These are phyloP conservation scores for Oxyteleia sp. DNA, from an alignment of 2,888 invertebrate genomes.

Conservation along the genomic window DNA sequence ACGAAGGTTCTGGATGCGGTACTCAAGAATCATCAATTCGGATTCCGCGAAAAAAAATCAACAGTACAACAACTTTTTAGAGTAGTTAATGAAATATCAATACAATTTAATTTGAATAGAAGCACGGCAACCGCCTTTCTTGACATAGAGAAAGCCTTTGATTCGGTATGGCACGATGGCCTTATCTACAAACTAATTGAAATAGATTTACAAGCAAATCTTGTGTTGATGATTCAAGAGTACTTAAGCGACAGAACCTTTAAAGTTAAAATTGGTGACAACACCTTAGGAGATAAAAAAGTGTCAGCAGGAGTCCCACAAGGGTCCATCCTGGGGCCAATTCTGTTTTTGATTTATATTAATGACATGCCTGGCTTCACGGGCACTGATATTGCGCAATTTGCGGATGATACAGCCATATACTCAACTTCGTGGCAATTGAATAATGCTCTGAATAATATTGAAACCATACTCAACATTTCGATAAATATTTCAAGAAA, in stretches of 20 bases:
- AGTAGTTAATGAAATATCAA: conserved; percentile 62
- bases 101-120: conserved; percentile 75
- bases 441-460: neutral
- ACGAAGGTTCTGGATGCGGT: conserved; percentile 52
- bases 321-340: conserved; percentile 46
- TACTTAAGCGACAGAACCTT: too few species aligned
- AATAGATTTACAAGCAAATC: too few species aligned
- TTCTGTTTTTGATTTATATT: conserved; percentile 26
- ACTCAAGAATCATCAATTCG: conserved; percentile 76
- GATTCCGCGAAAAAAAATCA: conserved; percentile 69
- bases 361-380: conserved; percentile 28
- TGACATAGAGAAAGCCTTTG: conserved; percentile 67
- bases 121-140: conserved; percentile 78
- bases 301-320: conserved; percentile 50
- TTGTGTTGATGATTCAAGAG: conserved; percentile 60
- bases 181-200: neutral
- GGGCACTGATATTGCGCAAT: conserved; percentile 20
- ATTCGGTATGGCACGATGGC: conserved; percentile 80
- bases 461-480: neutral
- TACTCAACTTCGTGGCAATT: conserved; percentile 19
- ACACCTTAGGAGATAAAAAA: conserved; percentile 54
- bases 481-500: conserved; percentile 34
- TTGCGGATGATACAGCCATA: conserved; percentile 42
- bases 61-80: conserved; percentile 76
- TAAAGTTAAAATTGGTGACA: conserved; percentile 52